Conservation (phyloP, 1,140 invertebrate genomes). For the Eriocheir sinensis region DNA sequence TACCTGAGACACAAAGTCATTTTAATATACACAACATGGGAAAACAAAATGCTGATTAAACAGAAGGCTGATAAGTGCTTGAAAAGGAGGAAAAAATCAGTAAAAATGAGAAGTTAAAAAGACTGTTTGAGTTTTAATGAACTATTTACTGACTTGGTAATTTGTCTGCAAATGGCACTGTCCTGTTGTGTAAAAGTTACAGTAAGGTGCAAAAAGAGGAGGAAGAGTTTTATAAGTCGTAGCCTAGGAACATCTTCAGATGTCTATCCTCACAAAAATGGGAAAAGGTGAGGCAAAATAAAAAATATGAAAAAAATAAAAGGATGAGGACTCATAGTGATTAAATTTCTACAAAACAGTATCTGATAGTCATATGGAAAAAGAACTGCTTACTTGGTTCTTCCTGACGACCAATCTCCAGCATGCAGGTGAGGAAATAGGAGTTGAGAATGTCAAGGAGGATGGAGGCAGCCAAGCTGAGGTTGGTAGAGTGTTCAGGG, state of each 20-base stretch:
- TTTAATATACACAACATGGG: neutral
- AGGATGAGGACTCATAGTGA: too few relatives aligned
- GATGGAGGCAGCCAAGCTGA: slow-evolving; percentile 87
- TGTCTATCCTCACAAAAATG: too few relatives aligned
- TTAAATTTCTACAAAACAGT: too few relatives aligned
- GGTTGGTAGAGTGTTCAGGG: slow-evolving; percentile 84
- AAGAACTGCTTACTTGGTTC: slow-evolving; percentile 61
- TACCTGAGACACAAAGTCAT: slow-evolving; percentile 81
- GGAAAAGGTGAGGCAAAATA: too few relatives aligned
- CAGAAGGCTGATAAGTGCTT: neutral
- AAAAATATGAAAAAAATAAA: too few relatives aligned
- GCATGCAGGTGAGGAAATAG: slow-evolving; percentile 90
- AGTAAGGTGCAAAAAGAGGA: too few relatives aligned
- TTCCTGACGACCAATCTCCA: slow-evolving; percentile 90
- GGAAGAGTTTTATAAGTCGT: too few relatives aligned
- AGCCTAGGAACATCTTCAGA: too few relatives aligned
- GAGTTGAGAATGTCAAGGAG: slow-evolving; percentile 88
- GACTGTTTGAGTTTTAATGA: neutral
- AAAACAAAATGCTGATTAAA: neutral
- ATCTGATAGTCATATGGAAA: too few relatives aligned
- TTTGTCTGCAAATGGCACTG: too few relatives aligned
- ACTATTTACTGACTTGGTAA: too few relatives aligned
- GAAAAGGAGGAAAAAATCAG: neutral
- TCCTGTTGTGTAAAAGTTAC: too few relatives aligned
- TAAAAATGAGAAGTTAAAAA: neutral